Conservation (phyloP, 2,888 invertebrate species). For the Mactromeris polynyma region DNA sequence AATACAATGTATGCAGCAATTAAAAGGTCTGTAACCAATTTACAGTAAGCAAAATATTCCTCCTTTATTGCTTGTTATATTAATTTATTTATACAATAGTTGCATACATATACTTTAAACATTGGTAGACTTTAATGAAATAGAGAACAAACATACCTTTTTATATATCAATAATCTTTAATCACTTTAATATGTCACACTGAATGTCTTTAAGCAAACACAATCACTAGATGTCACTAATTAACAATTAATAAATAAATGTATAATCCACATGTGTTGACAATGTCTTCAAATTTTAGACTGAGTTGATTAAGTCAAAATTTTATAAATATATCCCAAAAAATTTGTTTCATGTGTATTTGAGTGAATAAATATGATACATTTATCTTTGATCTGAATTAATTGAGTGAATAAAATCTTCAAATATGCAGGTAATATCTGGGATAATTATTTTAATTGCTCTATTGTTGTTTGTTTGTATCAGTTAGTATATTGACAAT, state of each 20-base stretch:
- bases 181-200: constrained; percentile 29
- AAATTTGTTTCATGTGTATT: constrained; percentile 35
- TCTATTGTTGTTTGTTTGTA: constrained; percentile 31
- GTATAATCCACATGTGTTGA: constrained; percentile 15
- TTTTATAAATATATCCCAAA: constrained; percentile 29
- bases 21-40: too few relatives aligned
- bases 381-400: constrained; percentile 50
- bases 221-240: constrained; percentile 23
- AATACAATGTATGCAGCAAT: too few relatives aligned
- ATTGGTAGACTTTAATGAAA: background rate
- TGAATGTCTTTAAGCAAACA: constrained; percentile 39
- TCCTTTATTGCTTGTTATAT: background rate
- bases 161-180: constrained; percentile 29
- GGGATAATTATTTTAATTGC: constrained; percentile 40
- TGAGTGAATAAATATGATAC: constrained; percentile 45
- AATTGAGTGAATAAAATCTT: constrained; percentile 52
- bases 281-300: background rate
- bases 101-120: background rate
- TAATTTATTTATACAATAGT: background rate
- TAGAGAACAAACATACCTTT: background rate
- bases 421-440: constrained; percentile 16
- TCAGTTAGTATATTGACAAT: constrained; percentile 30
- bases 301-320: constrained; percentile 37
- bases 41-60: too few relatives aligned
- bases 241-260: background rate